Evolutionary conservation across 2,113 vertebrate species (phyloP), one percentile per base, ranked within the genome.

Genomic region (Hiodon alosoides): DNA sequence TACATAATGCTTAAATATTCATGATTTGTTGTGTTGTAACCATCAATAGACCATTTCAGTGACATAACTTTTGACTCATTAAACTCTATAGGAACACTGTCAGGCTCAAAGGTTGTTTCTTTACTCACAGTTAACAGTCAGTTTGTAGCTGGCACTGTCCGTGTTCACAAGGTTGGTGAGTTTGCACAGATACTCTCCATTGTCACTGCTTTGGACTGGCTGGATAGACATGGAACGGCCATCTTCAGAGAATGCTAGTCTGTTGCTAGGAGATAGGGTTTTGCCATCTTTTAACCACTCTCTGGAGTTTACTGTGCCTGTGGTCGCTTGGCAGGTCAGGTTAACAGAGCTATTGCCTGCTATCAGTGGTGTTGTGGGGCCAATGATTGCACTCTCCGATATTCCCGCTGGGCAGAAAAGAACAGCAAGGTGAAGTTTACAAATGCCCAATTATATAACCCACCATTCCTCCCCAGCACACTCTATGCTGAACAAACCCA

Each of bases 101-200:
- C 57, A 57, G 55, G 17, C 5, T 2, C 3, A 67, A 14, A 59
- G 2, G 67, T 75, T 14, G 7, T 52, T 10, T 53, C 7, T 3
- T 48, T 70, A 78, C 77, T 78, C 67, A 78, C 77, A 78, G 58
- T 54, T 62, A 17, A 79, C 73, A 31, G 0, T 11, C 61, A 79
- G 52, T 16, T 5, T 61, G 73, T 71, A 70, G 7, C 2, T 68
- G 10, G 73, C 73, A 11, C 11, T 54, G 4, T 71, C 59, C 9
- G 10, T 61, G 58, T 8, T 79, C 11, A 79, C 73, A 10, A 48
- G 11, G 55, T 75, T 79, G 61, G 47, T 47, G 54, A 68, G 52
- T 48, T 11, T 50, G 51, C 77, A 79, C 62, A 54, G 2, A 52
- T 79, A 79, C 50, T 48, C 54, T 8, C 77, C 77, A 8, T 2